Base-by-base conservation (phyloP, 2,797 vertebrate species). In the Smutsia temminckii region DNA sequence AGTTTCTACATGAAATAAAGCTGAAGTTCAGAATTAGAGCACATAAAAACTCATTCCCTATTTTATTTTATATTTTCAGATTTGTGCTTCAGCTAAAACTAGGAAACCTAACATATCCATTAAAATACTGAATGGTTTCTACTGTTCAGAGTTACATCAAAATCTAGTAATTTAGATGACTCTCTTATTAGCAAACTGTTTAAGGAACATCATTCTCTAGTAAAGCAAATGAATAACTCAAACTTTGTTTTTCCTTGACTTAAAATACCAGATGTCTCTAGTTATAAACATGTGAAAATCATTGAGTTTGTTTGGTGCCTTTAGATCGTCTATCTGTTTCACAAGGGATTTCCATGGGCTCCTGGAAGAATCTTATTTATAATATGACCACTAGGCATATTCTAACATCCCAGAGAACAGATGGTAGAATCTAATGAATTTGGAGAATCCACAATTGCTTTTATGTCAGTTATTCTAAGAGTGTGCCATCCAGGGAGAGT, bases 1-100 rank as follows among this genome's bases (percentile, higher is more conserved):
- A 91, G 34, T 92, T 86, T 85, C 37, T 87, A 63, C 11, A 9
- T 74, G 17, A 84, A 94, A 75, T 13, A 91, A 93, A 92, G 53
- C 42, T 83, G 53, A 90, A 72, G 32, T 85, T 94, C 64, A 89
- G 81, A 85, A 72, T 72, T 37, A 93, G 46, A 12, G 7, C 69
- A 92, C n/a, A 69, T 74, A 78, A 80, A 96, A 85, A 49, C 23
- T 29, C 34, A 89, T 34, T 74, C 8, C 25, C 4, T 79, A 59
- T 53, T 59, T 61, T 64, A 63, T 51, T 42, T 74, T 66, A 72
- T 85, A 34, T 92, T 89, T 85, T n/a, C 34, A 49, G 40, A 77
- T 55, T 95, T 93, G 34, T 72, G 27, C 64, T 78, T 9, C 53
- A 80, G 64, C 89, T 66, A 18, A 90, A 64, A 91, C 25, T 74